Conservation (phyloP, 2,797 vertebrate genomes). For the Manis crassicaudata region DNA sequence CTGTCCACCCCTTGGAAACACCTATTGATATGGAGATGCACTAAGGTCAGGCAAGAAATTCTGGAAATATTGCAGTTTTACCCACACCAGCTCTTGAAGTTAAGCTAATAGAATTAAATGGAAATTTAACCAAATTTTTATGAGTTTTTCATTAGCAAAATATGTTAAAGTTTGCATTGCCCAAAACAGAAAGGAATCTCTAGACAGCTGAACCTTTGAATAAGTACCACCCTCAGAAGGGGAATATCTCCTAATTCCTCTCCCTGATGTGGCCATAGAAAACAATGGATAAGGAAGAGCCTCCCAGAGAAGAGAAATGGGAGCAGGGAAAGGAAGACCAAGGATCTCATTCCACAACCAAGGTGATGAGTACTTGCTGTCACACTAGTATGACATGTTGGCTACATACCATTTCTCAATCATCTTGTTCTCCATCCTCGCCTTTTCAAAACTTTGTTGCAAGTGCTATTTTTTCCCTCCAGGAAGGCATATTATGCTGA, state of each 20-base stretch:
- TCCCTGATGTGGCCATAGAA: background rate
- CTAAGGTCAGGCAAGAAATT: too few relatives aligned
- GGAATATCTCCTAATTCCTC: background rate
- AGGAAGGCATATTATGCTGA: background rate
- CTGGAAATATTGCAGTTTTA: too few relatives aligned
- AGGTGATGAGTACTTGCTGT: background rate
- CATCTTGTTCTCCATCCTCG: background rate
- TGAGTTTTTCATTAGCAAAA: background rate
- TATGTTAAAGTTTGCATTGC: background rate
- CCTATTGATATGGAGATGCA: too few relatives aligned
- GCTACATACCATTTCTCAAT: background rate
- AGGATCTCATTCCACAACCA: background rate
- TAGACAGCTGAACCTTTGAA: background rate
- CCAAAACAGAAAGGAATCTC: background rate
- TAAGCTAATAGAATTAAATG: background rate
- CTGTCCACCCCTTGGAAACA: too few relatives aligned
- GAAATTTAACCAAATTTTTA: background rate
- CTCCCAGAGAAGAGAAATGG: background rate
- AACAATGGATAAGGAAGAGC: background rate
- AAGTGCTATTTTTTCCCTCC: background rate
- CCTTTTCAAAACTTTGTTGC: background rate
- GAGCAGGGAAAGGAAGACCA: background rate
- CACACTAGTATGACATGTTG: background rate
- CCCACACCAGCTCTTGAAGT: background rate
- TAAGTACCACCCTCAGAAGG: background rate